phyloP scores from a whole-genome alignment of 2,113 vertebrate genomes.

The Myiopsitta monachus region DNA sequence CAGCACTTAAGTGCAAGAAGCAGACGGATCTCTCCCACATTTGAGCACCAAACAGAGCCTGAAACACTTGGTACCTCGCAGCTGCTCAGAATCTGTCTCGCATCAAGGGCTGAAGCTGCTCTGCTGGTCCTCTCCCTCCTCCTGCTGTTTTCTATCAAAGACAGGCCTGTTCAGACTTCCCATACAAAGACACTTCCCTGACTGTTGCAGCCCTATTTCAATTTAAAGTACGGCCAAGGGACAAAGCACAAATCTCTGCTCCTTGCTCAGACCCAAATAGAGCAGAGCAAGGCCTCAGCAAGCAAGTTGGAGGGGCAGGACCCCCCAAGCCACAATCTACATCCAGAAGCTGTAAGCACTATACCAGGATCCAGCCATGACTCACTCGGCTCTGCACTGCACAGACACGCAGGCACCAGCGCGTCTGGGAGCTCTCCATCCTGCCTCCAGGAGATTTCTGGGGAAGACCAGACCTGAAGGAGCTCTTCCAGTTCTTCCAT shows the following conservation, averaged over 20 bases:
- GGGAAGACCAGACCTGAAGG: neutral
- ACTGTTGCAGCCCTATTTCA: neutral
- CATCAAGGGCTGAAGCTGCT: neutral
- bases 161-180: neutral
- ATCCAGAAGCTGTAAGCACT: neutral
- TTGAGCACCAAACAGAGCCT: neutral
- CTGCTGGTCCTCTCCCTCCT: neutral
- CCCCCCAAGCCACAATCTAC: neutral
- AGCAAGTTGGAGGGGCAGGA: neutral
- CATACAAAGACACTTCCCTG: neutral
- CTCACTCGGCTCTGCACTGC: neutral
- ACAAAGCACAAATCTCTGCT: neutral
- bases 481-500: conserved; percentile 10
- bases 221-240: neutral
- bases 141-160: neutral
- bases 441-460: neutral
- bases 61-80: neutral
- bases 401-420: neutral
- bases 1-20: neutral
- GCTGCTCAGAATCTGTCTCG: conserved; percentile 12
- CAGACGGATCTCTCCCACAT: neutral
- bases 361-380: neutral
- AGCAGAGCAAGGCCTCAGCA: fast-evolving
- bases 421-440: conserved; percentile 10
- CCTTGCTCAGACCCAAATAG: neutral